A percentile compares a stretch with the other conserved stretches of the same genome.
phyloP scores from a whole-genome alignment of 2,888 invertebrate species.

The Amorpha juglandis region DNA sequence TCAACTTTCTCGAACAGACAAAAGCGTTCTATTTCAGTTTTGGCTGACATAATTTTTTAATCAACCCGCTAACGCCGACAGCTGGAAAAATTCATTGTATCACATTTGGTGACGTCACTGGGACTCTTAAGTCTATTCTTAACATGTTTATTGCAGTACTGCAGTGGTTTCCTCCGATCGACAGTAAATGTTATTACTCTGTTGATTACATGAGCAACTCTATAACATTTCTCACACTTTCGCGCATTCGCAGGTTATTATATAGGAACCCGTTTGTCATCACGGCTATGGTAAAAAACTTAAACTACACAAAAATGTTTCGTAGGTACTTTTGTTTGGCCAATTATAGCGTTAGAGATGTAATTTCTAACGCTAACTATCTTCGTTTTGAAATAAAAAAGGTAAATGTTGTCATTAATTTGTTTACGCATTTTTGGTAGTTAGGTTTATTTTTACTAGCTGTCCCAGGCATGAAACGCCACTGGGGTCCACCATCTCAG shows the following conservation, averaged over 20 bases:
- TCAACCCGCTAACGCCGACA: conserved; percentile 51
- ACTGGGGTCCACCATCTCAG: no score
- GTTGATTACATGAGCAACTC: conserved; percentile 16
- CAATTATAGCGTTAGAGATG: no score
- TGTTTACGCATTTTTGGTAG: no score
- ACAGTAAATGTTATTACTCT: not conserved
- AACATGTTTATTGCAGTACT: conserved; percentile 28
- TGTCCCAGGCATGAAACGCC: no score
- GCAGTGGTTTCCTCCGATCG: conserved; percentile 25
- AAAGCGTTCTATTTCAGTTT: conserved; percentile 67
- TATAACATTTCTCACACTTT: conserved; percentile 20
- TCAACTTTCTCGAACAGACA: conserved; percentile 66
- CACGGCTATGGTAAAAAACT: not conserved
- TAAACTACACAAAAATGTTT: not conserved
- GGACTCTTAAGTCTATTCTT: conserved; percentile 27
- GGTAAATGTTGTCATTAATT: no score
- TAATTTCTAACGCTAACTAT: no score
- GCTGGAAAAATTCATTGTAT: conserved; percentile 59
- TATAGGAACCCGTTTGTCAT: conserved; percentile 1
- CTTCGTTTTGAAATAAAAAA: no score
- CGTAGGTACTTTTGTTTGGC: not conserved
- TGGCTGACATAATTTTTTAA: conserved; percentile 62
- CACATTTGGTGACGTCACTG: conserved; percentile 36
- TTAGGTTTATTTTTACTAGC: no score
- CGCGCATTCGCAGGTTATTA: conserved; percentile 1